These are phyloP conservation scores for Diplolepis rosae DNA, from an alignment of 2,888 invertebrate species.

Conservation along the genomic window DNA sequence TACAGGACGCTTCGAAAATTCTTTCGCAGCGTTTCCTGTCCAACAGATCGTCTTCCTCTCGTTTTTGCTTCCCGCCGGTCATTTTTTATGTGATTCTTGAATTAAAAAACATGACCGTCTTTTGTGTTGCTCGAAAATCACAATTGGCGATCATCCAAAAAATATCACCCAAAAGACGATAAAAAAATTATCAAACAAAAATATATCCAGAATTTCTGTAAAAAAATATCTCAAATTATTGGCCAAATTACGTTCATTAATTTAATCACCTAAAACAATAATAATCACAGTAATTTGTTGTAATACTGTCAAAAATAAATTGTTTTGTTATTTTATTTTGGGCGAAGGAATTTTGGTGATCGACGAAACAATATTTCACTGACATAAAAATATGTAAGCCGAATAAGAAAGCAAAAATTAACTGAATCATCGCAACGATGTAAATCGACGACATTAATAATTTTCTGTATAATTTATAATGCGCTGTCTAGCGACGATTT, in stretches of 20 bases:
- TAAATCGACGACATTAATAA: conserved; percentile 28
- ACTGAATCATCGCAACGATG: conserved; percentile 31
- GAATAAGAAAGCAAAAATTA: conserved; percentile 25
- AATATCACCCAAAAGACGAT: background rate
- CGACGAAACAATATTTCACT: background rate
- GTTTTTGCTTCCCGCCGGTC: background rate
- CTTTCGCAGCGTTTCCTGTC: conserved; percentile 7
- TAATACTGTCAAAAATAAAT: no score
- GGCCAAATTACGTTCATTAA: no score
- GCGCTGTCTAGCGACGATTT: conserved; percentile 24
- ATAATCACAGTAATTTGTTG: background rate
- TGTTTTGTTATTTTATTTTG: background rate
- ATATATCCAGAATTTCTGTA: background rate
- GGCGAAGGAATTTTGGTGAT: background rate
- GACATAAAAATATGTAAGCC: background rate
- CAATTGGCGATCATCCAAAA: background rate
- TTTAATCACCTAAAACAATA: no score
- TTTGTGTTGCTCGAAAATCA: conserved; percentile 17
- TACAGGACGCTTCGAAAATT: conserved; percentile 12
- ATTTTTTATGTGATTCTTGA: conserved; percentile 23
- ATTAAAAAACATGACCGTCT: background rate
- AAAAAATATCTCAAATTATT: background rate
- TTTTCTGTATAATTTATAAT: conserved; percentile 24
- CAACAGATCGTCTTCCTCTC: conserved; percentile 29
- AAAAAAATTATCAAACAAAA: background rate